Evolutionary conservation across 2,113 vertebrate genomes (phyloP), one percentile per base, ranked within the genome.

Genomic region (Lophius piscatorius): DNA sequence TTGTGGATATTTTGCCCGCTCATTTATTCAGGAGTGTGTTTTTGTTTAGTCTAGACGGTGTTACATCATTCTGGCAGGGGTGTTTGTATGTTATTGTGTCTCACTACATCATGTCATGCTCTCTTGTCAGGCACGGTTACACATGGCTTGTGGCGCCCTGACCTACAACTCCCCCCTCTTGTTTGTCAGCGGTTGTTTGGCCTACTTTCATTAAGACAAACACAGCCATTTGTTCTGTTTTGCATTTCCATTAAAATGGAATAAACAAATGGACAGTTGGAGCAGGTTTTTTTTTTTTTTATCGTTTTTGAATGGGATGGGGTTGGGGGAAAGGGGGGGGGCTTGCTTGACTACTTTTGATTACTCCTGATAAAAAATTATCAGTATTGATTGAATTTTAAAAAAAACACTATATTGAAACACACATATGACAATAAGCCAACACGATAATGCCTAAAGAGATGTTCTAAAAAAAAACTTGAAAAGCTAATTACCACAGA

Each of bases 141-240:
- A 81, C 83, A 83, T 72, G 78, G 87, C 84, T 87, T 84, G 83
- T 80, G 76, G 64, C 61, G 52, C 85, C 54, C 75, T 89, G 84
- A 90, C 88, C 88, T 84, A 85, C 78, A 87, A 86, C 85, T 67
- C 80, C 82, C 23, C 49, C 80, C 78, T 74, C 81, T 80, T 89
- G 85, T 87, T 90, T 88, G 85, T 84, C 79, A 78, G 77, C 56
- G 48, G 76, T 89, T 89, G 82, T 88, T 88, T 91, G 91, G 87
- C 90, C 91, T 91, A 91, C 82, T 89, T 92, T 91, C 82, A 79
- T 83, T 51, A 84, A 77, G 87, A 89, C 84, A 87, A 92, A 89
- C 74, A 89, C 47, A 63, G 70, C 67, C 79, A 80, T 87, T 90
- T 91, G 82, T 88, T 84, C 80, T 80, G 79, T 82, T 80, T 74